Conservation (phyloP, 2,888 invertebrate genomes). For the Campoplex nolae region DNA sequence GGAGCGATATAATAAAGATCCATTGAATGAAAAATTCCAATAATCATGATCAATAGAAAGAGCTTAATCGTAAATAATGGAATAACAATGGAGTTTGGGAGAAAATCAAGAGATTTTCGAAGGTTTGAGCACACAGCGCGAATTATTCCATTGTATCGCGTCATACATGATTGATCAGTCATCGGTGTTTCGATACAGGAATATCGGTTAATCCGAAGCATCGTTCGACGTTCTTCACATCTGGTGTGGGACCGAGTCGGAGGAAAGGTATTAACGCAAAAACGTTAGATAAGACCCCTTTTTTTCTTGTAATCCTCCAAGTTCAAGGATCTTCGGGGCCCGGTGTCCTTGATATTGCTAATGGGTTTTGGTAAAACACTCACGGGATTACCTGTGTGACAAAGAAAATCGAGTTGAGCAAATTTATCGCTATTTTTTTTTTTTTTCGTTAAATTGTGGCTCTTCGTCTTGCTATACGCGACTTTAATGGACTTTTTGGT, state of each 20-base stretch:
- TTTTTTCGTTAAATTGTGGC: background rate
- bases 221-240: constrained; percentile 20
- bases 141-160: background rate
- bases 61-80: constrained; percentile 47
- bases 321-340: constrained; percentile 94
- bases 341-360: constrained; percentile 91
- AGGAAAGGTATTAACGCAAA: constrained; percentile 14
- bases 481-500: background rate
- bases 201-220: background rate
- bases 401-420: constrained; percentile 60
- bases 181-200: constrained; percentile 7
- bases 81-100: constrained; percentile 33
- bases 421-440: background rate
- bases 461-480: background rate
- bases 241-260: constrained; percentile 3
- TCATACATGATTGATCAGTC: background rate
- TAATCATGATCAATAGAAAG: background rate
- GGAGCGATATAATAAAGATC: background rate
- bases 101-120: constrained; percentile 15
- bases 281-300: constrained; percentile 92
- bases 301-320: constrained; percentile 97
- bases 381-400: constrained; percentile 89
- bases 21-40: background rate
- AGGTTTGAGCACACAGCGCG: constrained; percentile 10
- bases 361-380: constrained; percentile 91